These are phyloP conservation scores for Clavelina lepadiformis DNA, from an alignment of 23 tunicate genomes.

Conservation along the genomic window DNA sequence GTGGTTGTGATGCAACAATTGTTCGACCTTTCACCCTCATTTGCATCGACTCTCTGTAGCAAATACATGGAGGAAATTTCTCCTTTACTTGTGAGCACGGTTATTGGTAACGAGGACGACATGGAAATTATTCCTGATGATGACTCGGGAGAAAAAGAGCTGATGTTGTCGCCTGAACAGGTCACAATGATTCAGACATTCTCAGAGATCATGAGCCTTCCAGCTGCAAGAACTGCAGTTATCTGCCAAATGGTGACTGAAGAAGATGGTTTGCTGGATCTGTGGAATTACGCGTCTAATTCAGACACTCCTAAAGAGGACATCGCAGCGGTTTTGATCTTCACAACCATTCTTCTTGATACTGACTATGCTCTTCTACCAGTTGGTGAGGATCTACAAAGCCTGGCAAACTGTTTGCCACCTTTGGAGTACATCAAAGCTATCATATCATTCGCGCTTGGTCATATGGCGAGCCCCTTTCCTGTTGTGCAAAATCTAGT, in stretches of 20 bases:
- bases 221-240: slow-evolving; percentile 53
- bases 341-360: slow-evolving; percentile 47
- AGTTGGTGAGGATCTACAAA: neutral
- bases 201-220: slow-evolving; percentile 47
- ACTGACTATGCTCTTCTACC: slow-evolving; percentile 25
- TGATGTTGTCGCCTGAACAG: slow-evolving; percentile 50
- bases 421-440: slow-evolving; percentile 14
- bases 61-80: slow-evolving; percentile 39
- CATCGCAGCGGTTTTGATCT: slow-evolving; percentile 38
- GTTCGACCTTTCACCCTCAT: slow-evolving; percentile 43
- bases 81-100: slow-evolving; percentile 39
- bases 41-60: slow-evolving; percentile 29
- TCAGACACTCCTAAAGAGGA: slow-evolving; percentile 24
- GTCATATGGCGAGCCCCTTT: slow-evolving; percentile 13
- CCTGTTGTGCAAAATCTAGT: slow-evolving; percentile 22
- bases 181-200: slow-evolving; percentile 36
- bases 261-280: slow-evolving; percentile 35
- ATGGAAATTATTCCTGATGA: neutral
- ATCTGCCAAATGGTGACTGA: slow-evolving; percentile 18
- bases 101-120: slow-evolving; percentile 1
- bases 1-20: slow-evolving; percentile 60
- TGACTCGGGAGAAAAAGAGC: slow-evolving; percentile 27
- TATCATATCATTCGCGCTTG: slow-evolving; percentile 19
- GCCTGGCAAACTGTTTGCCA: slow-evolving; percentile 30
- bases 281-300: slow-evolving; percentile 37